Percentiles rank a stretch among this genome's conserved stretches.
Conservation (phyloP, 2,113 vertebrate genomes). For the Ctenomys sociabilis region DNA sequence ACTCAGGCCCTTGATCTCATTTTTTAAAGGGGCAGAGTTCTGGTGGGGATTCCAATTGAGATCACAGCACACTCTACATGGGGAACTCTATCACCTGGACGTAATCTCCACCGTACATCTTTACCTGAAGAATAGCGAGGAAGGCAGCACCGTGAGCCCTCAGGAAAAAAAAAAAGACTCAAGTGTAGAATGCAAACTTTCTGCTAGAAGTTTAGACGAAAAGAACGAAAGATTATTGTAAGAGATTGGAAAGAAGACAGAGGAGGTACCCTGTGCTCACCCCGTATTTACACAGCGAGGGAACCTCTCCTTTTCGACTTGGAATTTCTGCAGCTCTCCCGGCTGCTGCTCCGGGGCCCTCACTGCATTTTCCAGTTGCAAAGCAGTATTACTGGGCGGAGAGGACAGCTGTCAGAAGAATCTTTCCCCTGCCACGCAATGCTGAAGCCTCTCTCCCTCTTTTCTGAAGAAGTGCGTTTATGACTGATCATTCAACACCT, state of each 20-base stretch:
- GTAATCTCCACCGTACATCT: neutral
- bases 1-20: too few relatives aligned
- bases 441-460: conserved; percentile 46
- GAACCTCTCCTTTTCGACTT: neutral
- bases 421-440: conserved; percentile 20
- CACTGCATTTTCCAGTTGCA: conserved; percentile 34
- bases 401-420: conserved; percentile 66
- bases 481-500: conserved; percentile 86
- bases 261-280: neutral
- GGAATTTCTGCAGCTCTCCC: neutral
- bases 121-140: neutral
- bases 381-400: conserved; percentile 1
- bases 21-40: neutral
- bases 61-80: neutral
- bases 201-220: neutral
- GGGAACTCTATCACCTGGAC: neutral
- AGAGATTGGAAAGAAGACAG: neutral
- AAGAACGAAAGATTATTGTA: neutral
- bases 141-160: neutral
- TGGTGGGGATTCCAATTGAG: neutral
- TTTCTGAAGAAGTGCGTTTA: conserved; percentile 79
- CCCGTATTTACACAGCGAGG: neutral
- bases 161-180: neutral
- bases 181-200: neutral
- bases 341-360: neutral